Conservation (phyloP, 1,140 invertebrate genomes). For the Calephelis nemesis region DNA sequence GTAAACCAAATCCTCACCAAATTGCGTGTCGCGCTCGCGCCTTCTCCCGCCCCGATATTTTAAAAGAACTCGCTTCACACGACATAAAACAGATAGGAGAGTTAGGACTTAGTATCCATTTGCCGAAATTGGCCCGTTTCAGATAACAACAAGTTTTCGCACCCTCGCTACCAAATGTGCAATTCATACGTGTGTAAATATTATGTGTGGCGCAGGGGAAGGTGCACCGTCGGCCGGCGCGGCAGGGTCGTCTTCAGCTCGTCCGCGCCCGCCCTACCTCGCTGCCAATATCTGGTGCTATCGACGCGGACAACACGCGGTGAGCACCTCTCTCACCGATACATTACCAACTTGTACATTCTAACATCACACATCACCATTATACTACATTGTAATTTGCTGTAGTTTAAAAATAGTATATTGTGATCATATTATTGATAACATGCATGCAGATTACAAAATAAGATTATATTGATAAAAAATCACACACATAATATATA, state of each 20-base stretch:
- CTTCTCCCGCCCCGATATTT: constrained; percentile 67
- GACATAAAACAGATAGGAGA: constrained; percentile 71
- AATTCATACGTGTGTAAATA: constrained; percentile 70
- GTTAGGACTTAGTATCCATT: constrained; percentile 77
- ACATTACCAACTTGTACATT: constrained; percentile 20
- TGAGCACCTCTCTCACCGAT: constrained; percentile 26
- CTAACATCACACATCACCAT: background rate
- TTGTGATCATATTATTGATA: too few species aligned
- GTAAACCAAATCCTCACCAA: constrained; percentile 72
- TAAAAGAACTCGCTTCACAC: constrained; percentile 62
- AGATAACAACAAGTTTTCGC: constrained; percentile 78
- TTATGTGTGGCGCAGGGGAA: constrained; percentile 23
- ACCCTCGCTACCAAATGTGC: constrained; percentile 74
- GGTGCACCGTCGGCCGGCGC: constrained; percentile 29
- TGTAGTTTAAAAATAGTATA: too few species aligned
- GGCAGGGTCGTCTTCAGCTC: constrained; percentile 27
- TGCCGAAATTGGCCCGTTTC: constrained; percentile 73
- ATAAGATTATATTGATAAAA: too few species aligned
- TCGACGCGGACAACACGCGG: constrained; percentile 49
- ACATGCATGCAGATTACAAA: too few species aligned
- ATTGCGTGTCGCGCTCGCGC: constrained; percentile 57
- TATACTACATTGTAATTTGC: too few species aligned
- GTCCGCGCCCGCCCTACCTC: constrained; percentile 52
- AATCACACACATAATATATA: too few species aligned
- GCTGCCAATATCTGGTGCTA: constrained; percentile 54